phyloP scores from a whole-genome alignment of 2,113 vertebrate genomes.

The Leptobrachium ailaonicum region DNA sequence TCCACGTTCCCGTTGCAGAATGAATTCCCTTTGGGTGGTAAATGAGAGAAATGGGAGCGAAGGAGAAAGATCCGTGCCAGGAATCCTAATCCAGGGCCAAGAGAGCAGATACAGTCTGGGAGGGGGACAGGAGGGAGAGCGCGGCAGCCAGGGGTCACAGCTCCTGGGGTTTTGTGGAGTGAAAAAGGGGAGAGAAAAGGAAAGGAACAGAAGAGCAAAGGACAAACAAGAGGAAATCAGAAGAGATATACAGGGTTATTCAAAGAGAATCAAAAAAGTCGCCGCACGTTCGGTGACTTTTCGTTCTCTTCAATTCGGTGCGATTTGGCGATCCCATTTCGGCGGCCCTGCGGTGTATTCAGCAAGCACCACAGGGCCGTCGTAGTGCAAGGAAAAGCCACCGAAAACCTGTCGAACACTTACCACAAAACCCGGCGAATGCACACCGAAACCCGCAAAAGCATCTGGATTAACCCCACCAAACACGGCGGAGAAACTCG shows the following conservation, averaged over 20 bases:
- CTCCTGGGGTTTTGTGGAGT: background rate
- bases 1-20: background rate
- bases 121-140: background rate
- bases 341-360: too few species aligned
- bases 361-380: too few species aligned
- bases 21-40: slow-evolving; percentile 1
- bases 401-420: too few species aligned
- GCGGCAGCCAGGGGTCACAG: background rate
- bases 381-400: too few species aligned
- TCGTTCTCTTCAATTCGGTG: too few species aligned
- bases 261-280: too few species aligned
- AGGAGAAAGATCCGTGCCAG: background rate
- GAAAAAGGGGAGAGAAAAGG: background rate
- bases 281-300: too few species aligned
- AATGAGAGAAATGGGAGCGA: slow-evolving; percentile 8
- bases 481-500: too few species aligned
- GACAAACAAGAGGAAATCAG: background rate
- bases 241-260: background rate
- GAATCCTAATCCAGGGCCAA: background rate
- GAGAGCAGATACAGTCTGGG: background rate
- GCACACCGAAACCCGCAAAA: too few species aligned
- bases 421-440: too few species aligned
- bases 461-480: too few species aligned
- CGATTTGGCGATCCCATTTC: too few species aligned
- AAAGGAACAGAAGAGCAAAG: background rate